Evolutionary conservation across 2,888 invertebrate genomes (phyloP).

Genomic region (Ochropleura plecta): DNA sequence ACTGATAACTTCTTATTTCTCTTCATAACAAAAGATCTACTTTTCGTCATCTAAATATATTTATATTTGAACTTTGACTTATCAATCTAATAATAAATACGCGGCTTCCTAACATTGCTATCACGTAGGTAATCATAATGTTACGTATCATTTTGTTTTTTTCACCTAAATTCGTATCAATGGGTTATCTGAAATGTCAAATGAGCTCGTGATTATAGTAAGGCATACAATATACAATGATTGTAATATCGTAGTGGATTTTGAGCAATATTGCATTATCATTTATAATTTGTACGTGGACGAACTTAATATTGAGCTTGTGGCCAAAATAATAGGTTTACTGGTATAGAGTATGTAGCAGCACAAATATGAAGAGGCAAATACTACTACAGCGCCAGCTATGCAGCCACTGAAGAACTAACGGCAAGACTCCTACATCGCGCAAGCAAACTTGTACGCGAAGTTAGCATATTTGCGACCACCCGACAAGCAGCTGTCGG

Average conservation of each 20-base stretch:
- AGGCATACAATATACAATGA: not conserved
- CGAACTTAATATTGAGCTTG: no score
- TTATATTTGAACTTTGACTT: constrained; percentile 19
- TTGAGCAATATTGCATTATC: not conserved
- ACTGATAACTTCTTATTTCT: not conserved
- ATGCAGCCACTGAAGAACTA: no score
- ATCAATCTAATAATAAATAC: not conserved
- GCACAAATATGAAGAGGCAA: no score
- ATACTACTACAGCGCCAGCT: no score
- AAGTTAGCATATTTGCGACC: no score
- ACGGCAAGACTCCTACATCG: no score
- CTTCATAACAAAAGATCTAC: not conserved
- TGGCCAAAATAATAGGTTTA: no score
- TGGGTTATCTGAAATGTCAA: constrained; percentile 28
- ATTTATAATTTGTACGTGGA: no score
- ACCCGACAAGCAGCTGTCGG: no score
- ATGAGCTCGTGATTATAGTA: not conserved
- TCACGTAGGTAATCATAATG: not conserved
- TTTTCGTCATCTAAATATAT: constrained; percentile 13
- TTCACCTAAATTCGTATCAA: constrained; percentile 9
- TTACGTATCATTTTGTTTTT: constrained; percentile 4
- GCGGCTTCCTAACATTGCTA: not conserved
- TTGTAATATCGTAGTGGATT: not conserved
- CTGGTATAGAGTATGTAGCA: no score
- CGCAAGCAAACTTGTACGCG: no score